Evolutionary conservation across 1,140 invertebrate species (phyloP), one percentile per base, ranked within the genome.

Genomic region (Pachypeltis micranthus): DNA sequence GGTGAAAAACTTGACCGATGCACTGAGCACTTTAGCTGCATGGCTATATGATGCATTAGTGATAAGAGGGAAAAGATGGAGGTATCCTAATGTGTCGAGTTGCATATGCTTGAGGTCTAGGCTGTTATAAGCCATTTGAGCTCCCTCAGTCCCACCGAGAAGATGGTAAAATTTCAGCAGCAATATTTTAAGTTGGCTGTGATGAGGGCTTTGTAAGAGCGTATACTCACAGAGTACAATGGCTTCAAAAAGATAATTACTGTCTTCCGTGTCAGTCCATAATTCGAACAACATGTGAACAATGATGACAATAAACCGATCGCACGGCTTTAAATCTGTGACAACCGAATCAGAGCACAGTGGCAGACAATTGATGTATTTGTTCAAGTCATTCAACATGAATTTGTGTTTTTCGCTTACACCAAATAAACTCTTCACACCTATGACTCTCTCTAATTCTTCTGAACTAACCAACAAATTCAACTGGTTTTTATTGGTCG

Each of bases 21-120:
- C 75, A 67, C 85, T 83, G 67, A 86, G 84, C 34, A 85, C 79
- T 61, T 78, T 75, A 2, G 78, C 75, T 25, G 85, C 85, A 27
- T 83, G 75, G 0, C 80, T 75, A 69, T 85, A 84, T 54, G 87
- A 80, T 3, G 85, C 89, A 23, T 83, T 78, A 54, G 85, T 76
- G 2, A 67, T 77, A 62, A 93, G 77, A 64, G 88, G 79, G 66
- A 85, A 84, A 60, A 83, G 83, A 73, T 92, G 85, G 59, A 92
- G 76, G 76, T 92, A 88, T 57, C 92, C 87, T 69, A 97, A 76
- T 0, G 93, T 92, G 76, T 96, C 92, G 72, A 95, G 78, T 73
- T 97, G 94, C 65, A 97, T 85, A 75, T 96, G 91, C 78, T 98
- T 98, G 57, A 93, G 82, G 70, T 97, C 93, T 71, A 97, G 75